Conservation (phyloP, 2,113 vertebrate species). For the Ramphastos sulfuratus region DNA sequence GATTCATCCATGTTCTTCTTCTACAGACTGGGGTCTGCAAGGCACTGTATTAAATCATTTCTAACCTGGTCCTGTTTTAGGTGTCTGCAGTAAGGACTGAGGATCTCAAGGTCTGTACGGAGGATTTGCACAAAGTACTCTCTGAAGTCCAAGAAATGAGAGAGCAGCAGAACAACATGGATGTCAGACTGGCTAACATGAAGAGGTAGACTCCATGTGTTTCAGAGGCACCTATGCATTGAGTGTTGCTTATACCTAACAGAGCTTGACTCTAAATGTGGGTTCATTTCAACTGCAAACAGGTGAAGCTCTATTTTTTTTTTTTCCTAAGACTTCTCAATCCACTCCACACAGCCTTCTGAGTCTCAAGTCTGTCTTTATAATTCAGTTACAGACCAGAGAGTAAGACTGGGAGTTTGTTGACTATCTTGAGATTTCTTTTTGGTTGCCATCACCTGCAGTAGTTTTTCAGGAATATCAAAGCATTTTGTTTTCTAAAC, state of each 20-base stretch:
- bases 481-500: background rate
- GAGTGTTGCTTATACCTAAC: background rate
- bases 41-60: background rate
- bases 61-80: conserved; percentile 25
- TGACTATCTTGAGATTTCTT: background rate
- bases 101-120: conserved; percentile 52
- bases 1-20: background rate
- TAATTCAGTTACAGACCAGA: background rate
- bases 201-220: conserved; percentile 59
- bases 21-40: background rate
- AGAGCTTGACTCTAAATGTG: background rate
- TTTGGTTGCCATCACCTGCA: background rate
- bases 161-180: conserved; percentile 70
- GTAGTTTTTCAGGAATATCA: background rate
- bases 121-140: conserved; percentile 72
- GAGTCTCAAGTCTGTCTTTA: background rate
- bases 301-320: background rate
- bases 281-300: conserved; percentile 29
- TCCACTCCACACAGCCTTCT: background rate
- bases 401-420: background rate
- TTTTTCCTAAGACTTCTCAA: background rate
- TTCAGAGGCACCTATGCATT: background rate
- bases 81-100: conserved; percentile 67
- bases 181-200: conserved; percentile 69
- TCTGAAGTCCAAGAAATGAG: conserved; percentile 72